A percentile compares a stretch with the other conserved stretches of the same genome.
Conservation (phyloP, 2,888 invertebrate species). For the Minunthozetes semirufus region DNA sequence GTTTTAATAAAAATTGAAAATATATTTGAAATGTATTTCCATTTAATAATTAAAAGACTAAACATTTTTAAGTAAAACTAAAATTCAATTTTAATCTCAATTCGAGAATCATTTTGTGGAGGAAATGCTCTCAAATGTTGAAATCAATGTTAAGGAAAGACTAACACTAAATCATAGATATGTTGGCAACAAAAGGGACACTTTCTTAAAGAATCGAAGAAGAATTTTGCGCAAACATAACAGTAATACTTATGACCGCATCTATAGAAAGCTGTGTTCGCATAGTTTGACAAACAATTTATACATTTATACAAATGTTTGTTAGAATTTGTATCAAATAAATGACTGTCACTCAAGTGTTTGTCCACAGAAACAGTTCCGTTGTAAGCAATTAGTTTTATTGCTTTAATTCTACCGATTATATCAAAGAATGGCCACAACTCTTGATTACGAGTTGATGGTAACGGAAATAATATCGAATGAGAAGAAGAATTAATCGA, state of each 20-base stretch:
- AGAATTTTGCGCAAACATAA: background rate
- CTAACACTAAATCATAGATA: background rate
- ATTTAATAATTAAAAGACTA: background rate
- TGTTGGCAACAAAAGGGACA: slow-evolving; percentile 6
- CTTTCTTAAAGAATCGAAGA: background rate
- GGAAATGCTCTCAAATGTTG: background rate
- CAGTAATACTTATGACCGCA: slow-evolving; percentile 14
- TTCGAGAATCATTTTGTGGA: no score
- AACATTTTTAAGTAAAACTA: background rate
- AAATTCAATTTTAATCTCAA: background rate
- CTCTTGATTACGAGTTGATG: background rate
- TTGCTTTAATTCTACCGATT: slow-evolving; percentile 17
- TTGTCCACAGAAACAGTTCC: no score
- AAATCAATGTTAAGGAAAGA: background rate
- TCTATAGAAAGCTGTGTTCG: slow-evolving; percentile 15
- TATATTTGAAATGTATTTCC: background rate
- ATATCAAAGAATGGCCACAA: slow-evolving; percentile 15
- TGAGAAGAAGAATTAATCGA: background rate
- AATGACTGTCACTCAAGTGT: no score
- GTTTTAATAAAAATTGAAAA: background rate
- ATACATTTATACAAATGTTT: slow-evolving; percentile 11
- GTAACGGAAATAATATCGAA: background rate
- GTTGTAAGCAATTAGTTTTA: background rate
- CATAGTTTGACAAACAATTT: background rate
- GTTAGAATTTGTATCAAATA: background rate